phyloP scores from a whole-genome alignment of 30 jellyfish, hydroid and myxozoan genomes.

The Turritopsis dohrnii region DNA sequence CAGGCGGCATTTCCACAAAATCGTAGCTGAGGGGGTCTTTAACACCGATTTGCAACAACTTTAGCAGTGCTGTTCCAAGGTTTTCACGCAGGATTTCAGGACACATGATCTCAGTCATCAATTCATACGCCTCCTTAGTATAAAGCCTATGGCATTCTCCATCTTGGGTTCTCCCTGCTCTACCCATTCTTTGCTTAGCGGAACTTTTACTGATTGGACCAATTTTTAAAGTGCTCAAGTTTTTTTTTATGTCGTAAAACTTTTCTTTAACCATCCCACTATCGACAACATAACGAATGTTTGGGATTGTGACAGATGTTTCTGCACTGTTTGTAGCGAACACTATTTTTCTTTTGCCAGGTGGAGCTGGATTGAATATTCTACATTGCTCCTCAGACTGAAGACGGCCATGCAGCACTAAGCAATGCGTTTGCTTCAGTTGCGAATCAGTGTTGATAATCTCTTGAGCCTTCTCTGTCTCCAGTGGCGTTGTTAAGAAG shows the following conservation, averaged over 20 bases:
- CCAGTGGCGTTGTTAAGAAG: slow-evolving; percentile 60
- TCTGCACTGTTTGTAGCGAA: slow-evolving; percentile 73
- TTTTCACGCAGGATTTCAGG: slow-evolving; percentile 57
- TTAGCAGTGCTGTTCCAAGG: slow-evolving; percentile 49
- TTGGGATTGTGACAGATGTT: slow-evolving; percentile 75
- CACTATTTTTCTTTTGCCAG: slow-evolving; percentile 39
- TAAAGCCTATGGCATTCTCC: slow-evolving; percentile 57
- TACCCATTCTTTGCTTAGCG: slow-evolving; percentile 67
- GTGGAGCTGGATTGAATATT: slow-evolving; percentile 41
- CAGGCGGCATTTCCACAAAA: slow-evolving; percentile 54
- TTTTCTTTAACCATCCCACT: slow-evolving; percentile 65
- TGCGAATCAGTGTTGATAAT: slow-evolving; percentile 15
- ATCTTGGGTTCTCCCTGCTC: slow-evolving; percentile 70
- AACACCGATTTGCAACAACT: slow-evolving; percentile 45
- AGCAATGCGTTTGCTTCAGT: background rate
- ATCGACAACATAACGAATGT: slow-evolving; percentile 52
- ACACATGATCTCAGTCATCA: slow-evolving; percentile 21
- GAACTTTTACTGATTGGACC: slow-evolving; percentile 56
- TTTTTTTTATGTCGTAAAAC: slow-evolving; percentile 46
- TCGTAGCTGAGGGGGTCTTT: slow-evolving; percentile 39
- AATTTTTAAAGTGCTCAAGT: slow-evolving; percentile 38
- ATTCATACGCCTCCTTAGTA: slow-evolving; percentile 36
- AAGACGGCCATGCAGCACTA: slow-evolving; percentile 57
- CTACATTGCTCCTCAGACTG: slow-evolving; percentile 49
- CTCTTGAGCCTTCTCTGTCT: slow-evolving; percentile 45